Base-by-base conservation (phyloP, 1,140 invertebrate genomes). In the Nasonia longicornis region DNA sequence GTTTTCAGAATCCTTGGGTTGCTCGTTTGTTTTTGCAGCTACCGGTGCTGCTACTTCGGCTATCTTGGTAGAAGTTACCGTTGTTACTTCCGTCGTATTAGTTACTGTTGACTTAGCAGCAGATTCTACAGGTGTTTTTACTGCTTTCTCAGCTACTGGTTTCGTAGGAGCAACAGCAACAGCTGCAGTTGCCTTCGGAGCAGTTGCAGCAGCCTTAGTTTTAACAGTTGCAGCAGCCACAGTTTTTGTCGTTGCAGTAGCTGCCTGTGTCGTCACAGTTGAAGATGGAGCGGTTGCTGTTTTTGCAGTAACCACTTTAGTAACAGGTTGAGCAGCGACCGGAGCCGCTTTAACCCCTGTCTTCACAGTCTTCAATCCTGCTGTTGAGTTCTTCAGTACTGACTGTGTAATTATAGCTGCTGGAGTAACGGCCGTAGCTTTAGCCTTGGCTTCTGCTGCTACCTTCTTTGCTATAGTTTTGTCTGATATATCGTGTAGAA, bases 401-500 rank as follows among this genome's bases (percentile, higher is more conserved):
- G 77, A 76, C 2, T 52, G 71, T 1, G 31, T 52, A 45, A 71
- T 35, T 11, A 63, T 7, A 3, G 70, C 66, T 29, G 77, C 72
- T n/a, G 72, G 35, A 20, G 38, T 31, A 4, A n/a, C 7, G 2
- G 20, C 12, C 6, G 3, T 12, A 4, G 71, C 38, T 69, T 79
- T 80, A 7, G 45, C 52, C 66, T 75, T 74, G 14, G 66, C 35
- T 29, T 81, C 75, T 8, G 66, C 63, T 16, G 75, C 72, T 35
- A 74, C 38, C 26, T 83, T 83, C 26, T 70, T 81, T 0, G 52
- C 35, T 20, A 83, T 80, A 0, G 52, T 20, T 48, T 63, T 79
- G 16, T 82, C 81, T 0, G 77, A 75, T 64, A 79, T 82, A 8
- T 83, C 77, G 16, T 83, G 82, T 2, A 80, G 73, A 38, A 83